phyloP scores from a whole-genome alignment of 2,797 vertebrate genomes.

The Platalea minor region DNA sequence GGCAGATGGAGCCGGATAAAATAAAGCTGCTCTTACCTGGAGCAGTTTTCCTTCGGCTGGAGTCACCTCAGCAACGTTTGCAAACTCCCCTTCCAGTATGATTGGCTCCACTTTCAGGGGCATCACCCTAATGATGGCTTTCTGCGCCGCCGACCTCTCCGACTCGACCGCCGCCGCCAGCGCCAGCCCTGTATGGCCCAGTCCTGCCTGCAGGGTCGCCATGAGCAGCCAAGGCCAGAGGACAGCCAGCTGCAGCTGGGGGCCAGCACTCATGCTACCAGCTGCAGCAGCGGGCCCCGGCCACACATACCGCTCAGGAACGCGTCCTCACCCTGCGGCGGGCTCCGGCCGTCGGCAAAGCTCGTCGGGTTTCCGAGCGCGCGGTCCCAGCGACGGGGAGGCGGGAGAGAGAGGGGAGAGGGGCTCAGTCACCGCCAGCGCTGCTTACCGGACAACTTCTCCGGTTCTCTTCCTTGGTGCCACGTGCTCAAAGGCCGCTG shows the following conservation, averaged over 20 bases:
- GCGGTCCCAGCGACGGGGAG: not conserved
- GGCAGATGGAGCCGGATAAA: not conserved
- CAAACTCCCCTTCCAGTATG: conserved; percentile 90
- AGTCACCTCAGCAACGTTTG: conserved; percentile 84
- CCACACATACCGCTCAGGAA: conserved; percentile 90
- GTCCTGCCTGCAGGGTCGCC: conserved; percentile 89
- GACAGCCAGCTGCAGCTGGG: conserved; percentile 90
- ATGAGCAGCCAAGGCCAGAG: conserved; percentile 93
- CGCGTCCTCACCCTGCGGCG: conserved; percentile 58
- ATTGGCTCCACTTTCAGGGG: conserved; percentile 88
- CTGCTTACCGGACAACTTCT: not conserved
- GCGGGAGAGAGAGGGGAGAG: not conserved
- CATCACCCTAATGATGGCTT: conserved; percentile 90
- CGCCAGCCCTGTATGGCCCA: conserved; percentile 83
- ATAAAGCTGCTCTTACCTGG: conserved; percentile 82
- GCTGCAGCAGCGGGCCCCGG: conserved; percentile 82
- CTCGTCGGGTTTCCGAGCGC: not conserved
- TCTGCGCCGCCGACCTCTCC: conserved; percentile 82
- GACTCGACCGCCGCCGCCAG: conserved; percentile 81
- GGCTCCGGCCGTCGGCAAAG: conserved; percentile 30
- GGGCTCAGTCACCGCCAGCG: not conserved
- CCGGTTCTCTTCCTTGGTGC: not conserved
- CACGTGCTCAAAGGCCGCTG: conserved; percentile 50
- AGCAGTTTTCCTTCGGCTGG: conserved; percentile 92
- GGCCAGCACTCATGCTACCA: conserved; percentile 94